Evolutionary conservation across 2,888 invertebrate species (phyloP), one percentile per base, ranked within the genome.

Genomic region (Ennomos quercinarius): DNA sequence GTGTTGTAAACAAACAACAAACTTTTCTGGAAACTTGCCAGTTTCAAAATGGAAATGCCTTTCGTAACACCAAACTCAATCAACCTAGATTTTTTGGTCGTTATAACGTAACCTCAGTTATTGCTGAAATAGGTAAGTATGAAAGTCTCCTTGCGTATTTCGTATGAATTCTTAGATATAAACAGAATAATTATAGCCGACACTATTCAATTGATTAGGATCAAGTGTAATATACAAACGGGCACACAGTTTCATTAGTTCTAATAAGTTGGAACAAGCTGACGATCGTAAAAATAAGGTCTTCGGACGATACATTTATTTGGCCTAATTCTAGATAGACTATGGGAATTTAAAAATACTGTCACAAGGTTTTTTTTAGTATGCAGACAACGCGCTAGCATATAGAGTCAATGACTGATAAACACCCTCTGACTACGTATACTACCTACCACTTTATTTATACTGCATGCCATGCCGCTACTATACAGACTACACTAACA

Each of bases 11-110:
- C 47, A 40, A 38, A 48, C 48, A 45, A 47, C 49, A 50, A 56
- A 55, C 57, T 51, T 50, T 12, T 36, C 52, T 63, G 63, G 67
- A 63, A 59, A 47, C 39, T 41, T 55, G 64, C 67, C 64, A 67
- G 55, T 61, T 58, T 51, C 44, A 17, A 64, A 57, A 57, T 54
- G 43, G 57, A 53, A 56, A 63, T 62, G 50, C 35, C 61, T 64
- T 64, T 61, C 63, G 52, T 41, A 67, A 62, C 49, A 5, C 56
- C 41, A 13, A 43, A 40, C 38, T 44, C 36, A 48, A 64, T 64
- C 57, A 56, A 64, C 62, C 64, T 43, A 48, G 49, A 64, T 48
- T 40, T 58, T 51, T 57, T 46, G 46, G 56, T 36, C 44, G 41
- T 27, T 6, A 27, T 27, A 27, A 27, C 27, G 27, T 63, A 56